phyloP scores from a whole-genome alignment of 1,140 invertebrate species.

The Brachionus calyciflorus region DNA sequence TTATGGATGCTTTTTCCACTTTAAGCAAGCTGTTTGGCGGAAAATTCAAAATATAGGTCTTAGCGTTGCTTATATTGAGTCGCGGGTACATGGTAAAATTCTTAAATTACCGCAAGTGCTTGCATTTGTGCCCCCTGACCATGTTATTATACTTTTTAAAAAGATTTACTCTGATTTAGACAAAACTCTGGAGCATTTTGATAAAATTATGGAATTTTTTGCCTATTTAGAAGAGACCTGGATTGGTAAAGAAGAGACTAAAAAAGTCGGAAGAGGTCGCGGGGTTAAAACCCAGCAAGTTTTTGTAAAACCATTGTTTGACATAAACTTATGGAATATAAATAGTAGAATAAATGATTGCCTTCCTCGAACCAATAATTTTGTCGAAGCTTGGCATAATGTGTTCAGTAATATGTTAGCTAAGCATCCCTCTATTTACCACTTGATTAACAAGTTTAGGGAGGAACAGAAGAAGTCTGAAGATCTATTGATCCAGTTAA shows the following conservation, averaged over 20 bases:
- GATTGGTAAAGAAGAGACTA: neutral
- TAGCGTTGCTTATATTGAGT: neutral
- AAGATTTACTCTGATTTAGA: neutral
- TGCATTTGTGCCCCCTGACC: neutral
- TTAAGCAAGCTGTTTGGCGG: neutral
- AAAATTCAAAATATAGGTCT: slow-evolving; percentile 13
- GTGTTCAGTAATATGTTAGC: neutral
- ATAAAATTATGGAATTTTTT: neutral
- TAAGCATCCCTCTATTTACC: neutral
- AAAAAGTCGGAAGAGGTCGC: neutral
- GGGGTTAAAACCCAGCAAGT: neutral
- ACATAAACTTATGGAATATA: slow-evolving; percentile 4
- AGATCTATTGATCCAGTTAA: neutral
- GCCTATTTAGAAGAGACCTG: neutral
- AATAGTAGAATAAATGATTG: neutral
- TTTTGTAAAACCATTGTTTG: neutral
- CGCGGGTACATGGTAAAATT: neutral
- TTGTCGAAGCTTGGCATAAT: neutral
- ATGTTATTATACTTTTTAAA: no score
- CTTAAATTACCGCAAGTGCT: neutral
- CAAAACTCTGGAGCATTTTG: neutral
- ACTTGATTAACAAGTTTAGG: neutral
- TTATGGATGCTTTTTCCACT: slow-evolving; percentile 15
- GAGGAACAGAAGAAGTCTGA: slow-evolving; percentile 1
- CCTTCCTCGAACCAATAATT: neutral